Base-by-base conservation (phyloP, 2,888 invertebrate genomes). In the Germaria angustata region DNA sequence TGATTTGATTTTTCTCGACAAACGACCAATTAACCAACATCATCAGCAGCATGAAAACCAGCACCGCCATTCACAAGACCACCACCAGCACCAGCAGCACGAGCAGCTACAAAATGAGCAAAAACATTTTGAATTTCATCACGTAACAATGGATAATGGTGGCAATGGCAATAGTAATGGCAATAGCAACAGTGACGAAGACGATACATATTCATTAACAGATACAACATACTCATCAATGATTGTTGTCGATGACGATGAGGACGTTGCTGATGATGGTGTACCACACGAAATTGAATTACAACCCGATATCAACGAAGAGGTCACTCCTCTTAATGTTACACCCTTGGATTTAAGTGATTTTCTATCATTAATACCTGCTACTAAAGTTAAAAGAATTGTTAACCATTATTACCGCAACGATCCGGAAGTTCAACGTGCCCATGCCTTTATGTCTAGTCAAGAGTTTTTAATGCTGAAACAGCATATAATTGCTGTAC, bases 351-450 rank as follows among this genome's bases (percentile, higher is more conserved):
- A 91, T 75, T 87, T 91, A 86, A 88, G 88, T 78, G 88, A 87
- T 53, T 91, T 91, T 84, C 84, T 91, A 44, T 85, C 85, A 0
- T 71, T 91, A 71, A 88, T 91, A 81, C 90, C 91, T 4, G 84
- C 85, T 11, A 80, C 81, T 2, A 87, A 90, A 82, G 88, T 91
- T n/a, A 87, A 88, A 84, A 75, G 85, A 20, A 87, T 90, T 77
- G 88, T 87, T 22, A 85, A 84, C 61, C 87, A 86, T 57, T 91
- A 90, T 81, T 90, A 89, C 84, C 86, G 85, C 6, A 86, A 88
- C 36, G 91, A 91, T 84, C 84, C 82, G 51, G 90, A 91, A 83
- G 90, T 91, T 44, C 89, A 89, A 59, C 86, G 87, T 2, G 89
- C 88, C 6, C 89, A 87, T 63, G 84, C 87, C 24, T 91, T 88